These are phyloP conservation scores for Phrynosoma blainvillii DNA, from an alignment of 2,113 vertebrate genomes.

Conservation along the genomic window DNA sequence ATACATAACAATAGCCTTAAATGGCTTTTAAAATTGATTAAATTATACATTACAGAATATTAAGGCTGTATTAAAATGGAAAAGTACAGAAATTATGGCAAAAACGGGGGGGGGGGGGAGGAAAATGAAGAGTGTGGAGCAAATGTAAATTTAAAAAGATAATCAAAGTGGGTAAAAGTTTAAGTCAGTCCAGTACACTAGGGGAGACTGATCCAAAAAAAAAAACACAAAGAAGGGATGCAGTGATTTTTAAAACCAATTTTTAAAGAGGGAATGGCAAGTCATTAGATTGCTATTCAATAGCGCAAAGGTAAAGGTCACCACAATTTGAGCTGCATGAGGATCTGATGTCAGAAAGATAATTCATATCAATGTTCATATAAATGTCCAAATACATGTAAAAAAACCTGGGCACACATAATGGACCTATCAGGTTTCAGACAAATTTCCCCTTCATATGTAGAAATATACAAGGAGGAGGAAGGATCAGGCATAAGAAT, in stretches of 20 bases:
- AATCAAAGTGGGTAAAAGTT: slow-evolving; percentile 27
- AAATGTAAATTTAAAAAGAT: slow-evolving; percentile 25
- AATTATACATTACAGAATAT: slow-evolving; percentile 37
- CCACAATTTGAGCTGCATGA: not conserved
- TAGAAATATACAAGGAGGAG: too few species aligned
- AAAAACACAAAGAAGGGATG: not conserved
- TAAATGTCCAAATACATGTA: too few species aligned
- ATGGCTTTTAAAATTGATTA: slow-evolving; percentile 23
- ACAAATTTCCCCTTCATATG: too few species aligned
- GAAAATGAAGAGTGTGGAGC: not conserved
- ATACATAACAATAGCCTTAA: slow-evolving; percentile 25
- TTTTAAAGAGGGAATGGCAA: slow-evolving; percentile 30
- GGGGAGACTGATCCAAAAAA: slow-evolving; percentile 12
- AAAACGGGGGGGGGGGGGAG: not conserved
- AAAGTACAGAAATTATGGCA: slow-evolving; percentile 23
- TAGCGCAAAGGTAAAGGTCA: not conserved
- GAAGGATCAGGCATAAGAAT: too few species aligned
- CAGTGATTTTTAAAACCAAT: not conserved
- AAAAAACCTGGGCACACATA: too few species aligned
- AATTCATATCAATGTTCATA: too few species aligned
- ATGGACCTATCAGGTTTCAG: too few species aligned
- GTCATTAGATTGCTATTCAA: not conserved
- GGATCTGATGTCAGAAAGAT: not conserved
- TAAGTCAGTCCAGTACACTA: not conserved
- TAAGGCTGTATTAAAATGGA: not conserved